Base-by-base conservation (phyloP, 2,888 invertebrate species). In the Trichogramma evanescens region DNA sequence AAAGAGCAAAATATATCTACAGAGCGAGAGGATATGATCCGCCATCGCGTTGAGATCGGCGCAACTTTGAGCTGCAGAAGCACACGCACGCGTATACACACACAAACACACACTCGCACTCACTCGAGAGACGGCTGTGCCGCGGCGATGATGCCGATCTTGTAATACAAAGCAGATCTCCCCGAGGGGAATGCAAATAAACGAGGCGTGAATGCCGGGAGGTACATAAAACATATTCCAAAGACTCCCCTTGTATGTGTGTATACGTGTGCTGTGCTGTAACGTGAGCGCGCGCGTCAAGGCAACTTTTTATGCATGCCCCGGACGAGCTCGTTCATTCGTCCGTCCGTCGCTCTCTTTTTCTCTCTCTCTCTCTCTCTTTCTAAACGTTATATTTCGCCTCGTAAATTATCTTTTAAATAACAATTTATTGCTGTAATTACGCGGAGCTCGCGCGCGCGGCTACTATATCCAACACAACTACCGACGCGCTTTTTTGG, bases 101-200 rank as follows among this genome's bases (percentile, higher is more conserved):
- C 26, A 26, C 26, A 26, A 26, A 26, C 26, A 26, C 2, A 26
- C 26, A 26, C 26, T 26, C 26, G 26, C 26, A 26, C 26, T 26
- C 26, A 3, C 26, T 26, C 26, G 26, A 26, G 26, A 26, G 26
- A 26, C 26, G 26, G 26, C 26, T 26, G 38, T 41, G 8, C n/a
- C 26, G 9, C 6, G 50, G 44, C n/a, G 45, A 42, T 54, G 43
- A 53, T 51, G 49, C 54, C n/a, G 56, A 54, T 61, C 61, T 57
- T 4, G 38, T n/a, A 10, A 26, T 43, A 43, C 55, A n/a, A 10
- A 46, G 45, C 45, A n/a, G 49, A 26, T 26, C 38, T 9, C 5
- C 45, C 43, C 38, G 44, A 50, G 49, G 48, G 48, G 55, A 62
- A 58, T 55, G 51, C 51, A 62, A 62, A 62, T 62, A 62, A 62